A percentile compares a stretch with the other conserved stretches of the same genome.
phyloP scores from a whole-genome alignment of 2,113 vertebrate genomes.

The Ophthalmolycus amberensis region DNA sequence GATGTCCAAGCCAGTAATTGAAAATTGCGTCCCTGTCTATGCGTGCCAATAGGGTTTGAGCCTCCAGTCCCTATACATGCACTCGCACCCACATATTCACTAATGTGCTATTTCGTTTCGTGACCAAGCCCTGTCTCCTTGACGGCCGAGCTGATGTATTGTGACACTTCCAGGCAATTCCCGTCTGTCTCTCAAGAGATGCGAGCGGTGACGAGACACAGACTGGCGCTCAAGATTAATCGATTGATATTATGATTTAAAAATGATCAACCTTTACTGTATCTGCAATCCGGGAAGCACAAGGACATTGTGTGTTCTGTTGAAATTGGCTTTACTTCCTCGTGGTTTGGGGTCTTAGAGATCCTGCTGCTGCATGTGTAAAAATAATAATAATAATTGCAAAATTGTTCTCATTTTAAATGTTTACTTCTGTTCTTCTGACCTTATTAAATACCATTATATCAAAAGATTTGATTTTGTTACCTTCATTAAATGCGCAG shows the following conservation, averaged over 20 bases:
- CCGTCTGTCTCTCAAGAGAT: slow-evolving; percentile 47
- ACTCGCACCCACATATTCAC: slow-evolving; percentile 26
- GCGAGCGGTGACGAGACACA: slow-evolving; percentile 3
- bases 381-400: background rate
- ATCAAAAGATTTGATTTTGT: background rate
- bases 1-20: slow-evolving; percentile 72
- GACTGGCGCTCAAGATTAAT: background rate
- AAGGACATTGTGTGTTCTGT: background rate
- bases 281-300: background rate
- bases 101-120: slow-evolving; percentile 62
- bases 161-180: slow-evolving; percentile 65
- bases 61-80: slow-evolving; percentile 30
- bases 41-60: slow-evolving; percentile 47
- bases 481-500: background rate
- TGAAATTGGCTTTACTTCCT: background rate
- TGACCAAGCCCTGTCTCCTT: slow-evolving; percentile 55
- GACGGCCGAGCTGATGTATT: slow-evolving; percentile 57
- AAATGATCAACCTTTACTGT: background rate
- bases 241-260: background rate
- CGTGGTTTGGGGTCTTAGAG: background rate
- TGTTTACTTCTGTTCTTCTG: background rate
- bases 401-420: background rate
- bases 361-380: background rate
- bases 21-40: slow-evolving; percentile 71
- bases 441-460: background rate